Percentiles rank a stretch among this genome's conserved stretches.
These are phyloP conservation scores for Solenopsis invicta DNA, from an alignment of 1,140 invertebrate species.

Conservation along the genomic window DNA sequence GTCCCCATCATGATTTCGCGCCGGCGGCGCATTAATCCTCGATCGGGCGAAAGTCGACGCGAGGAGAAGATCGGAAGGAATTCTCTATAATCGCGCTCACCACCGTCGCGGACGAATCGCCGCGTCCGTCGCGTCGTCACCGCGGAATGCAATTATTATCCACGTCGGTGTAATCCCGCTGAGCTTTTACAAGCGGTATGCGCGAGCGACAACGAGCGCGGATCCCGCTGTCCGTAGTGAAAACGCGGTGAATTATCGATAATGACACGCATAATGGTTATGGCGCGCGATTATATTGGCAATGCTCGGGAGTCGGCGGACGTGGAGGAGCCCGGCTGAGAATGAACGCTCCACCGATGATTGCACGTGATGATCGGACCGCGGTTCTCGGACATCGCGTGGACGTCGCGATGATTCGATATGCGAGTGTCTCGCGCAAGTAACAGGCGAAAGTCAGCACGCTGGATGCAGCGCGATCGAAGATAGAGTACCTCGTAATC, in stretches of 20 bases:
- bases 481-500: not conserved
- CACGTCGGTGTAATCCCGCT: slow-evolving; percentile 43
- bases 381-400: not conserved
- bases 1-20: slow-evolving; percentile 35
- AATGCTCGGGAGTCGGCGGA: slow-evolving; percentile 35
- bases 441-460: slow-evolving; percentile 40
- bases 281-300: slow-evolving; percentile 35
- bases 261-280: slow-evolving; percentile 70
- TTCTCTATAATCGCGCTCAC: slow-evolving; percentile 38
- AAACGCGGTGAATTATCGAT: slow-evolving; percentile 71
- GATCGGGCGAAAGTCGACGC: slow-evolving; percentile 56
- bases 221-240: slow-evolving; percentile 50
- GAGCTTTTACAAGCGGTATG: slow-evolving; percentile 39
- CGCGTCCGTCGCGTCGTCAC: not conserved
- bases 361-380: slow-evolving; percentile 42
- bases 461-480: not conserved
- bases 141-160: slow-evolving; percentile 68
- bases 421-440: slow-evolving; percentile 4
- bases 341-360: slow-evolving; percentile 7
- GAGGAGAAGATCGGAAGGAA: slow-evolving; percentile 44
- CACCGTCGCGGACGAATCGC: slow-evolving; percentile 42
- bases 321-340: slow-evolving; percentile 38
- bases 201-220: slow-evolving; percentile 33
- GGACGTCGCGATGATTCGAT: slow-evolving; percentile 43
- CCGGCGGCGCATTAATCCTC: slow-evolving; percentile 41